These are phyloP conservation scores for Agapetus fuscipes DNA, from an alignment of 2,888 invertebrate genomes.

Conservation along the genomic window DNA sequence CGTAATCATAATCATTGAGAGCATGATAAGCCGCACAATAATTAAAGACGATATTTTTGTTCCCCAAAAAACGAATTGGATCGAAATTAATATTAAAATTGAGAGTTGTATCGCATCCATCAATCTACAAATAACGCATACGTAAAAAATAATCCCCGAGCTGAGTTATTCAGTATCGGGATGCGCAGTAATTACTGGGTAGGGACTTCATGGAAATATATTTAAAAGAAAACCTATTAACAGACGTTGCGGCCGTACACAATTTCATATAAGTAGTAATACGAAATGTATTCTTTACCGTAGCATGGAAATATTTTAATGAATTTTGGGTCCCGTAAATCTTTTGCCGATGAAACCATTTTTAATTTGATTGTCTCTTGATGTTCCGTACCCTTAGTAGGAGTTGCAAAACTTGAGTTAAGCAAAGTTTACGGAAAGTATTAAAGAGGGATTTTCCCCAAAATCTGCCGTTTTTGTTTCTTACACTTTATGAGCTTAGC, in stretches of 20 bases:
- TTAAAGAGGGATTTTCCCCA: too few relatives aligned
- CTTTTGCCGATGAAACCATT: too few relatives aligned
- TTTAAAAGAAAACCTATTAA: conserved; percentile 22
- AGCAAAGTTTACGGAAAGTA: too few relatives aligned
- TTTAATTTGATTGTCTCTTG: too few relatives aligned
- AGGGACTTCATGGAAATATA: conserved; percentile 19
- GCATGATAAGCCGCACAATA: not conserved
- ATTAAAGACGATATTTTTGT: not conserved
- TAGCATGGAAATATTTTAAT: not conserved
- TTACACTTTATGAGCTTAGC: too few relatives aligned
- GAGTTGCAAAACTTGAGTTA: too few relatives aligned
- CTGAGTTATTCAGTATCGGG: conserved; percentile 16
- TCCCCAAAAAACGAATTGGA: conserved; percentile 11
- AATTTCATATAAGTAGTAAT: not conserved
- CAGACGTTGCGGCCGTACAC: conserved; percentile 9
- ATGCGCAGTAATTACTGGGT: conserved; percentile 19
- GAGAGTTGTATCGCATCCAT: conserved; percentile 20
- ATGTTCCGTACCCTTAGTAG: too few relatives aligned
- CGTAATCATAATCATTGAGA: not conserved
- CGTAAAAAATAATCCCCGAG: conserved; percentile 18
- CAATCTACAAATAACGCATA: conserved; percentile 22
- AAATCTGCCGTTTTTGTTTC: too few relatives aligned
- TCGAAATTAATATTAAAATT: conserved; percentile 18
- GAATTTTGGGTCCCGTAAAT: too few relatives aligned
- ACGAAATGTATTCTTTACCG: not conserved